Conservation (phyloP, 1,140 invertebrate species). For the Dreissena polymorpha region DNA sequence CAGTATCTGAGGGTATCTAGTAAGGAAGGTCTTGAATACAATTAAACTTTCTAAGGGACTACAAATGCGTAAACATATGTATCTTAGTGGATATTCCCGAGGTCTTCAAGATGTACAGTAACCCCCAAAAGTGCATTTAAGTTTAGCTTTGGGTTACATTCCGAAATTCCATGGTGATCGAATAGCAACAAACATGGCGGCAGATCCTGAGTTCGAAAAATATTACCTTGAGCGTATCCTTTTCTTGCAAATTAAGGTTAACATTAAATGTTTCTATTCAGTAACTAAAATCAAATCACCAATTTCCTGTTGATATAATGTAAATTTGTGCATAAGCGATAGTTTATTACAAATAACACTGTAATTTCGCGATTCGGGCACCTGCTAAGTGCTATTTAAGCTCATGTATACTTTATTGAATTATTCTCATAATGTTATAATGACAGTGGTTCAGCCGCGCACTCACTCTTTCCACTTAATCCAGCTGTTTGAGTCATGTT, state of each 20-base stretch:
- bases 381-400: background rate
- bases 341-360: background rate
- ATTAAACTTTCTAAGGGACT: too few relatives aligned
- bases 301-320: background rate
- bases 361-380: conserved; percentile 3
- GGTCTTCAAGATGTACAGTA: too few relatives aligned
- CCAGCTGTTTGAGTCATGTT: too few relatives aligned
- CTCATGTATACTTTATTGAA: background rate
- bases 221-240: conserved; percentile 73
- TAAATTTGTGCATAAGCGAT: background rate
- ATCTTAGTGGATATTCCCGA: too few relatives aligned
- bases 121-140: too few relatives aligned
- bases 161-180: conserved; percentile 1
- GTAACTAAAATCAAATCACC: background rate
- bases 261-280: background rate
- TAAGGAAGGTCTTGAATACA: too few relatives aligned
- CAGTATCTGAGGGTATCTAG: too few relatives aligned
- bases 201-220: conserved; percentile 66
- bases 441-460: too few relatives aligned
- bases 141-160: too few relatives aligned
- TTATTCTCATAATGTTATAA: too few relatives aligned
- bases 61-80: too few relatives aligned
- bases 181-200: conserved; percentile 62
- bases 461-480: too few relatives aligned
- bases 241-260: conserved; percentile 11